Evolutionary conservation across 2,888 invertebrate species (phyloP).

Genomic region (Cosmia trapezina): DNA sequence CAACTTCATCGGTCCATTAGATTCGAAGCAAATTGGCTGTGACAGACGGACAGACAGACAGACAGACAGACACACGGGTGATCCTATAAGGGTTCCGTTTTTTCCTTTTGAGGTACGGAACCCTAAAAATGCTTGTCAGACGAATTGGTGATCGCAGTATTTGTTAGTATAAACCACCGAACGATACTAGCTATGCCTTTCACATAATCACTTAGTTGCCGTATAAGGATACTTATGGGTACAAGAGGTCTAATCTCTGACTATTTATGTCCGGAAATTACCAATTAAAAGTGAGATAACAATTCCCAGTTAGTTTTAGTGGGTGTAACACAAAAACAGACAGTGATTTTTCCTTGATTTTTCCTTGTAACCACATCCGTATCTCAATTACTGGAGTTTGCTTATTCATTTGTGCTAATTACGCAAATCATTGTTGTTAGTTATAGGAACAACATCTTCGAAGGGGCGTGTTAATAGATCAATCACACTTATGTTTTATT

Average conservation of each 20-base stretch:
- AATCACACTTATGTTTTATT: background rate
- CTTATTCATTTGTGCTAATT: background rate
- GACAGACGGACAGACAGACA: no score
- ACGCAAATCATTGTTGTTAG: background rate
- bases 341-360: background rate
- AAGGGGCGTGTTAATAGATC: background rate
- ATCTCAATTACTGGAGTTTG: background rate
- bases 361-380: slow-evolving; percentile 1
- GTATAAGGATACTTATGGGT: background rate
- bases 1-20: no score
- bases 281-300: slow-evolving; percentile 8
- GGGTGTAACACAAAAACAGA: slow-evolving; percentile 3
- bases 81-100: no score
- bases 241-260: background rate
- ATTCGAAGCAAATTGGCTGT: no score
- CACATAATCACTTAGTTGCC: background rate
- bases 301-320: slow-evolving; percentile 1
- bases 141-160: background rate
- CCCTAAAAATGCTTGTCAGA: no score
- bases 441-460: background rate
- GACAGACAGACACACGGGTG: no score
- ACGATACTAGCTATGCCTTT: background rate
- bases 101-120: no score
- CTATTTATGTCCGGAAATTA: background rate
- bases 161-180: background rate